These are phyloP conservation scores for Tragelaphus strepsiceros DNA, from an alignment of 2,113 vertebrate species.

Conservation along the genomic window DNA sequence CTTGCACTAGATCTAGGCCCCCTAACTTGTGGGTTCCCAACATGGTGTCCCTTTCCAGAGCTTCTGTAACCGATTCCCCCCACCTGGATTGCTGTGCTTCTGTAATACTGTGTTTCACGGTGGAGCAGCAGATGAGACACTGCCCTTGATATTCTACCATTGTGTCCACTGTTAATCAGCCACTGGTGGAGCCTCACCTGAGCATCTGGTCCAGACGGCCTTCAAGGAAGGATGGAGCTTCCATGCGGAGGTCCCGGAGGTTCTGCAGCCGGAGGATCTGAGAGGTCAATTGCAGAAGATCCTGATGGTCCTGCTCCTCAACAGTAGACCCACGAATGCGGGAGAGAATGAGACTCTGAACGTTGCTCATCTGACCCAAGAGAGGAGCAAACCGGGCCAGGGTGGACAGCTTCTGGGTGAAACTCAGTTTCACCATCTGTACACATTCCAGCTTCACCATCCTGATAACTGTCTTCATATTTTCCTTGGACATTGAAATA, in stretches of 20 bases:
- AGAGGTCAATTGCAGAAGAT: background rate
- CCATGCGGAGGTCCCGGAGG: background rate
- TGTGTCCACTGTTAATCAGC: background rate
- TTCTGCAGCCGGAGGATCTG: background rate
- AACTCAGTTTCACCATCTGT: background rate
- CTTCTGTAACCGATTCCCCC: background rate
- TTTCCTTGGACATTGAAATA: background rate
- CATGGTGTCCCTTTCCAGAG: background rate
- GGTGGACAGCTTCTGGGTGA: background rate
- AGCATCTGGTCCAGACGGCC: background rate
- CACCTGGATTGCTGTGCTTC: background rate
- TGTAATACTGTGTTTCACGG: accelerated
- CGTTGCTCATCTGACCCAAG: background rate
- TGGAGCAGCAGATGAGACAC: background rate
- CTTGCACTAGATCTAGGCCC: background rate
- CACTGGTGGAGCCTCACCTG: accelerated
- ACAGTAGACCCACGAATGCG: background rate
- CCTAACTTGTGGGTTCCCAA: background rate
- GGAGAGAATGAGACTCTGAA: background rate
- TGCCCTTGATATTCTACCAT: background rate
- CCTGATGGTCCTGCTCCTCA: background rate
- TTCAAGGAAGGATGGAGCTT: background rate
- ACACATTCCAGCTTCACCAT: background rate
- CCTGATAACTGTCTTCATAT: background rate
- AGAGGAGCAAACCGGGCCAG: background rate